Evolutionary conservation across 2,797 vertebrate species (phyloP).

Genomic region (Dipus sagitta): DNA sequence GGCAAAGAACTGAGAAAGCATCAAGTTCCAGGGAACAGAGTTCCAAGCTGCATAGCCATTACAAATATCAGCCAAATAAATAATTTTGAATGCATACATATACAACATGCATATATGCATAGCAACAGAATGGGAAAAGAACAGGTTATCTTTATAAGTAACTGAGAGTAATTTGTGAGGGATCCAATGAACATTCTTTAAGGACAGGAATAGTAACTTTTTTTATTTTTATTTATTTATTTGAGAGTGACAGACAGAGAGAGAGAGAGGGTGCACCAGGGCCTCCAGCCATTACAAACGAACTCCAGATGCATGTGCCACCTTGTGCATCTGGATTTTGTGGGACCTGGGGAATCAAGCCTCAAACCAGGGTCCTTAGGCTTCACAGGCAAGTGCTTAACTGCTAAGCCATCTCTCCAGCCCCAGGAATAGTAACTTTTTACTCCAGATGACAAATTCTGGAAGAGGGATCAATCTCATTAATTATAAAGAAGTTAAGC

Average conservation of each 20-base stretch:
- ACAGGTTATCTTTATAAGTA: background rate
- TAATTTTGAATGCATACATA: background rate
- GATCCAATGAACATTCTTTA: constrained; percentile 23
- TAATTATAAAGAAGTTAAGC: background rate
- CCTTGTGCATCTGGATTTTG: too few species aligned
- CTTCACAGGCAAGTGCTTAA: too few species aligned
- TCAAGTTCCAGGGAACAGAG: background rate
- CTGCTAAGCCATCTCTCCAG: too few species aligned
- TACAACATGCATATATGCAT: background rate
- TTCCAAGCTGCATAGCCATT: constrained; percentile 2
- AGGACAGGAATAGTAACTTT: constrained; percentile 32
- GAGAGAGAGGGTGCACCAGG: too few species aligned
- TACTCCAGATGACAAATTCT: background rate
- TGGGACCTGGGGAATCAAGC: too few species aligned
- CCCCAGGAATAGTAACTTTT: constrained; percentile 17
- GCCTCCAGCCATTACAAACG: too few species aligned
- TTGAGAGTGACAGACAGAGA: too few species aligned
- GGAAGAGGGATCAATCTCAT: background rate
- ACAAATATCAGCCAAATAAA: constrained; percentile 29
- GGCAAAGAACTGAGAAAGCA: background rate
- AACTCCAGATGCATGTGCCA: too few species aligned
- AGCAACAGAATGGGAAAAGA: background rate
- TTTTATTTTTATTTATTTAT: background rate
- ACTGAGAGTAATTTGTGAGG: constrained; percentile 18
- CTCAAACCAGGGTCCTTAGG: too few species aligned